phyloP scores from a whole-genome alignment of 1,140 invertebrate species.

The Stegodyphus dumicola region DNA sequence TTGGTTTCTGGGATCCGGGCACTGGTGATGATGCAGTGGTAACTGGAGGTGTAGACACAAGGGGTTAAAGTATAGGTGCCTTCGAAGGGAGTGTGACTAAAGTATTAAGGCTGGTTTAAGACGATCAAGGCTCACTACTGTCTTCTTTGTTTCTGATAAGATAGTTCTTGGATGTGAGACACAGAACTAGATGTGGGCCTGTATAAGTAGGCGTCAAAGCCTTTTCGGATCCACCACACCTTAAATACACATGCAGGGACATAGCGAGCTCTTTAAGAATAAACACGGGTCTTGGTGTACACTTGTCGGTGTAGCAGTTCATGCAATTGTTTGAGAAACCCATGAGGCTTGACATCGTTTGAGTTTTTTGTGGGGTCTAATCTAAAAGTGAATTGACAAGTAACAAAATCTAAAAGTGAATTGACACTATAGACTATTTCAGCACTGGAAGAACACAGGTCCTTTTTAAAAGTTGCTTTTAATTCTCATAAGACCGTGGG shows the following conservation, averaged over 20 bases:
- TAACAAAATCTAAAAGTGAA: background rate
- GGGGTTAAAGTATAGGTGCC: background rate
- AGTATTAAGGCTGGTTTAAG: background rate
- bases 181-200: no score
- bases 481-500: background rate
- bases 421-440: background rate
- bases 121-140: no score
- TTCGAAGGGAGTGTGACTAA: background rate
- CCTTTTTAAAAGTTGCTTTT: background rate
- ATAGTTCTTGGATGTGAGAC: no score
- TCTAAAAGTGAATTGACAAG: background rate
- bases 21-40: background rate
- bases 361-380: background rate
- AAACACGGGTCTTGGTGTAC: background rate
- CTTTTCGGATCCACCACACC: no score
- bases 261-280: background rate
- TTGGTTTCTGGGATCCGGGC: background rate
- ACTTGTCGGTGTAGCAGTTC: background rate
- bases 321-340: background rate
- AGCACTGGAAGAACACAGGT: background rate
- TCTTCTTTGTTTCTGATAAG: no score
- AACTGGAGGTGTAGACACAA: background rate
- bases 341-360: background rate
- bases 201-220: no score
- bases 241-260: no score